phyloP scores from a whole-genome alignment of 2,888 invertebrate genomes.

The Troides helena region DNA sequence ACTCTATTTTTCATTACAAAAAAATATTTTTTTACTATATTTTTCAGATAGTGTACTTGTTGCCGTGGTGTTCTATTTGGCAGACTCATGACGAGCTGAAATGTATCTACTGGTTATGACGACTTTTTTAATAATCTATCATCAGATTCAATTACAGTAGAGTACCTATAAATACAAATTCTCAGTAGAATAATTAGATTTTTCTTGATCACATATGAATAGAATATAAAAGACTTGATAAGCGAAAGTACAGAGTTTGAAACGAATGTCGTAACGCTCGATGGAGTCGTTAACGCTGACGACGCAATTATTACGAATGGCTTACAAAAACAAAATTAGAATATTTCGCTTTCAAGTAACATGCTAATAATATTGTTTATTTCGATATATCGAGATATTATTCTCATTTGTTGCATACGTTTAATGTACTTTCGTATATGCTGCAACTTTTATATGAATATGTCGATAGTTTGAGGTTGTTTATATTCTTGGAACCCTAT shows the following conservation, averaged over 20 bases:
- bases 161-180: too few species aligned
- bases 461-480: too few species aligned
- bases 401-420: not conserved
- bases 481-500: too few species aligned
- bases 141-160: too few species aligned
- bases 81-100: too few species aligned
- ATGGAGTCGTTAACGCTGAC: slow-evolving; percentile 14
- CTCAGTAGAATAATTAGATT: not conserved
- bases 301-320: slow-evolving; percentile 8
- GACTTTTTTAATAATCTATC: too few species aligned
- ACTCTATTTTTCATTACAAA: too few species aligned
- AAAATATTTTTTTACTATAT: too few species aligned
- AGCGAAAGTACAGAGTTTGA: not conserved
- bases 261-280: slow-evolving; percentile 10
- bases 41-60: too few species aligned
- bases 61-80: too few species aligned
- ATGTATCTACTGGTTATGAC: too few species aligned
- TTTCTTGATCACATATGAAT: slow-evolving; percentile 4
- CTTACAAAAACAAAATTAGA: not conserved
- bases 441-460: not conserved
- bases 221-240: not conserved
- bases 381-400: not conserved
- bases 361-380: not conserved
- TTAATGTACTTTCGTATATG: not conserved
- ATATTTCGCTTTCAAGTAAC: not conserved